Percentiles rank a stretch among this genome's conserved stretches.
Evolutionary conservation across 2,113 vertebrate genomes (phyloP).

Genomic region (Neolamprologus variostigma): DNA sequence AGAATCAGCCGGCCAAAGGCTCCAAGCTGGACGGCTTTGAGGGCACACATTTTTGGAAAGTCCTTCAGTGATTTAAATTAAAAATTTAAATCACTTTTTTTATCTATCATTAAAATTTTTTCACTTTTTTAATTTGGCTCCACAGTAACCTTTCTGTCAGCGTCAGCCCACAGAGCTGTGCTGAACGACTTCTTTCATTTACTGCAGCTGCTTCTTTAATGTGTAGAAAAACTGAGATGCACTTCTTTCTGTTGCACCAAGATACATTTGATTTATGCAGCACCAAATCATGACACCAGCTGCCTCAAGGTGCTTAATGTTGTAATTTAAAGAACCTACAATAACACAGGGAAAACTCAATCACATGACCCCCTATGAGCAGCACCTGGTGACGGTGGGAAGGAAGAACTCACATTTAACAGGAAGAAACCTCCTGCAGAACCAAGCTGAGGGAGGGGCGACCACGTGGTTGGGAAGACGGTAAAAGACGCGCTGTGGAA

Average conservation of each 20-base stretch:
- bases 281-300: neutral
- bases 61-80: neutral
- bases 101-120: no score
- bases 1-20: neutral
- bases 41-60: neutral
- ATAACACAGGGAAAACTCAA: neutral
- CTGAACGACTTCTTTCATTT: neutral
- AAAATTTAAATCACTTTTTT: no score
- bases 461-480: neutral
- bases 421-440: neutral
- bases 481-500: neutral
- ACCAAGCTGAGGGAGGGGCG: neutral
- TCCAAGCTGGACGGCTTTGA: neutral
- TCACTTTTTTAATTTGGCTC: neutral
- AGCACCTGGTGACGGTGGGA: neutral
- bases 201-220: neutral
- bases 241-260: neutral
- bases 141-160: neutral
- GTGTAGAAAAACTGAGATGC: neutral
- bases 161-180: fast-evolving
- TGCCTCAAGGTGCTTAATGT: neutral
- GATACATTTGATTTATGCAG: neutral
- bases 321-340: neutral
- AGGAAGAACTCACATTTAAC: neutral
- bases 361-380: neutral